These are phyloP conservation scores for Chamaea fasciata DNA, from an alignment of 2,113 vertebrate species.

Conservation along the genomic window DNA sequence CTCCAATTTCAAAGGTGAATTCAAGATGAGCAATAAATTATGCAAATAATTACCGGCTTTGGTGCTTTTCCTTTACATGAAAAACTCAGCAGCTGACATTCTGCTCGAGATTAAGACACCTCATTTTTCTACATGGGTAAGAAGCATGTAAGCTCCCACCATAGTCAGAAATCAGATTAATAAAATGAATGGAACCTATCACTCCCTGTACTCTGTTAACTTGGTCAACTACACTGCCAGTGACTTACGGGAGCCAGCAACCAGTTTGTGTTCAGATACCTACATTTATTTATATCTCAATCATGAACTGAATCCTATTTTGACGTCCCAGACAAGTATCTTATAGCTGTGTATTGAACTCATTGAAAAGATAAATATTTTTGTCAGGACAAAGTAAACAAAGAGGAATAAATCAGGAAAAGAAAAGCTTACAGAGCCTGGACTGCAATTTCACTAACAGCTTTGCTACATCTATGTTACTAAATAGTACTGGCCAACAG, in stretches of 20 bases:
- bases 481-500: not conserved
- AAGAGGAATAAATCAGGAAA: not conserved
- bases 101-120: not conserved
- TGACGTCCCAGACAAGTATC: not conserved
- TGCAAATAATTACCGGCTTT: not conserved
- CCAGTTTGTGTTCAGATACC: not conserved
- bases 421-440: not conserved
- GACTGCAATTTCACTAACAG: not conserved
- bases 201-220: not conserved
- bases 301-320: not conserved
- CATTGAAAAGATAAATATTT: not conserved
- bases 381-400: not conserved
- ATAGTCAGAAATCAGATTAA: not conserved
- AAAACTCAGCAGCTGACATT: not conserved
- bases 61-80: not conserved
- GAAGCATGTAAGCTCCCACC: not conserved
- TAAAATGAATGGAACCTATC: not conserved
- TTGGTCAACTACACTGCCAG: not conserved
- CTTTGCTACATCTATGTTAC: not conserved
- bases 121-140: not conserved
- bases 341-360: not conserved
- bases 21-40: not conserved
- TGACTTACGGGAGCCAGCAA: not conserved
- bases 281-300: not conserved
- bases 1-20: not conserved